Conservation (phyloP, 2,888 invertebrate species). For the Acronicta leporina region DNA sequence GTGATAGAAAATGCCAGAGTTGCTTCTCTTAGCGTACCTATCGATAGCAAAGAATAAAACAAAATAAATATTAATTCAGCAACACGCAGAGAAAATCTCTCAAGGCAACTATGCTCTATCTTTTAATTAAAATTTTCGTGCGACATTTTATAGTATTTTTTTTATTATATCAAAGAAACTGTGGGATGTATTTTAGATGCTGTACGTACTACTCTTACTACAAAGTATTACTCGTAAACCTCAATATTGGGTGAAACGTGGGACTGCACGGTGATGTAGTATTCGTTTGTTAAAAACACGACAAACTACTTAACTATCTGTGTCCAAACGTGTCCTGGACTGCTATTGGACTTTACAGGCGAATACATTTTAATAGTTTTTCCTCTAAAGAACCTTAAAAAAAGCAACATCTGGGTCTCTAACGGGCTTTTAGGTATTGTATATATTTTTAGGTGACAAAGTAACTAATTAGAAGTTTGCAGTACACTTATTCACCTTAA, state of each 20-base stretch:
- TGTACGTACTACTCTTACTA: too few species aligned
- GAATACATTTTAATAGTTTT: background rate
- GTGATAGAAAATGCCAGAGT: too few species aligned
- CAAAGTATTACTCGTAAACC: slow-evolving; percentile 7
- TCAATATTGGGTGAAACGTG: slow-evolving; percentile 29
- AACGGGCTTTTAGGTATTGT: background rate
- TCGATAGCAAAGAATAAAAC: too few species aligned
- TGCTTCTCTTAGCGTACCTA: too few species aligned
- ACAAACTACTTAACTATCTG: slow-evolving; percentile 37
- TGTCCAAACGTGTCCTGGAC: slow-evolving; percentile 25
- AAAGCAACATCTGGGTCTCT: background rate
- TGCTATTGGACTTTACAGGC: slow-evolving; percentile 21
- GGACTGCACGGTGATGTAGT: slow-evolving; percentile 8
- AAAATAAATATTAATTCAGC: too few species aligned
- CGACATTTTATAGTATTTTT: too few species aligned
- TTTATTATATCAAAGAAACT: background rate
- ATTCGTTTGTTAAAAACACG: slow-evolving; percentile 31
- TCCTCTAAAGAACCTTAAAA: slow-evolving; percentile 7
- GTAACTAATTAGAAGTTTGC: too few species aligned
- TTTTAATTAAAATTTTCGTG: too few species aligned
- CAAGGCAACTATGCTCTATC: too few species aligned
- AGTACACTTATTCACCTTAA: too few species aligned
- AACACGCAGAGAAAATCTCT: too few species aligned
- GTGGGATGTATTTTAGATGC: background rate
- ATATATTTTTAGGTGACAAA: background rate